Evolutionary conservation across 1,140 invertebrate species (phyloP).

Genomic region (Coelopa frigida): DNA sequence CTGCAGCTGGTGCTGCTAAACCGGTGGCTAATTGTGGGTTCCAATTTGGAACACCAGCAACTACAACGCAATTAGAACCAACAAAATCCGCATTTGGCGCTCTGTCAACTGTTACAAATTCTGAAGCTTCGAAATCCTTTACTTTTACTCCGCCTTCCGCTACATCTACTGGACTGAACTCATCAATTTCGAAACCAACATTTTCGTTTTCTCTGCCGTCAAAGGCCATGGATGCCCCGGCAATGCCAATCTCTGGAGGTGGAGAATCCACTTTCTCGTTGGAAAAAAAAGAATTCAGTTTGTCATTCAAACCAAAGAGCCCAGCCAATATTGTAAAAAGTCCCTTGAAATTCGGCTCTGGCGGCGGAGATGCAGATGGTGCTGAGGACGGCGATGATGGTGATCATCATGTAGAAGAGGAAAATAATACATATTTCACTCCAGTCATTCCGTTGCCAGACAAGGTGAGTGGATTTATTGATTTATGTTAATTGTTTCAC

Average conservation of each 20-base stretch:
- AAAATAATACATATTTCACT: conserved; percentile 65
- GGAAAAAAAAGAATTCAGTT: conserved; percentile 19
- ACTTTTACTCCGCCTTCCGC: conserved; percentile 8
- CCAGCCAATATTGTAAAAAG: conserved; percentile 48
- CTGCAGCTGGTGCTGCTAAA: conserved; percentile 18
- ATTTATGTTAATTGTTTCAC: background rate
- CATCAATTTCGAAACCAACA: conserved; percentile 7
- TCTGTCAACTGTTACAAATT: conserved; percentile 14
- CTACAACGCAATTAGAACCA: background rate
- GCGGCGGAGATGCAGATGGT: conserved; percentile 41
- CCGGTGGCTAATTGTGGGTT: conserved; percentile 23
- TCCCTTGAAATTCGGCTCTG: conserved; percentile 27
- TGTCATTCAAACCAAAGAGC: conserved; percentile 50
- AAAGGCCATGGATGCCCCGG: conserved; percentile 7
- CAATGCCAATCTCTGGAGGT: background rate
- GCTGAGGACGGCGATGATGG: conserved; percentile 56
- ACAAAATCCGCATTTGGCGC: conserved; percentile 12
- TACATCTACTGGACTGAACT: background rate
- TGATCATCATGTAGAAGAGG: conserved; percentile 58
- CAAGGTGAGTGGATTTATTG: conserved; percentile 49
- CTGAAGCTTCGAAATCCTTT: conserved; percentile 11
- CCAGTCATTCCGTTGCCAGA: conserved; percentile 78
- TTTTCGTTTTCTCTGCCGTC: conserved; percentile 17
- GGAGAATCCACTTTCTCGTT: conserved; percentile 23
- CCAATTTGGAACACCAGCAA: conserved; percentile 17